phyloP scores from a whole-genome alignment of 2,113 vertebrate genomes.

The Myotis davidii region DNA sequence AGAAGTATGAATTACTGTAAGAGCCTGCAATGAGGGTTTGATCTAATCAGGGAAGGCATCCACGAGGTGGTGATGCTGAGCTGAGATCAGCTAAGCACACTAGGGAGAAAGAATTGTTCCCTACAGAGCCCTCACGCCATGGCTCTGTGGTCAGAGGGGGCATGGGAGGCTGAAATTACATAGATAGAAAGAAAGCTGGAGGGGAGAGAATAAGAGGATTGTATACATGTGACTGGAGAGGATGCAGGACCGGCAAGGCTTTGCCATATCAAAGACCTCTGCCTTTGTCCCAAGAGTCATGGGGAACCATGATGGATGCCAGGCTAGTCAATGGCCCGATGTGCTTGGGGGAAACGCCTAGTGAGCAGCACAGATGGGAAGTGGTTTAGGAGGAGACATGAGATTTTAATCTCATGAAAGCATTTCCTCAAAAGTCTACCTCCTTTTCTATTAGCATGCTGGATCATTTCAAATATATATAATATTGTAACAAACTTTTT shows the following conservation, averaged over 20 bases:
- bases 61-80: background rate
- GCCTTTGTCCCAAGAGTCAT: background rate
- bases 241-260: background rate
- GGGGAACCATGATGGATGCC: background rate
- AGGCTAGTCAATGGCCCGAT: background rate
- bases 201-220: background rate
- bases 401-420: background rate
- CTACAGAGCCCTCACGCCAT: background rate
- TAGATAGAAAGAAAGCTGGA: background rate
- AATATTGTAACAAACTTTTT: conserved; percentile 11
- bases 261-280: background rate
- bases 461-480: conserved; percentile 23
- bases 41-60: background rate
- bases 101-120: background rate
- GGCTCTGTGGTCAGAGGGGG: background rate
- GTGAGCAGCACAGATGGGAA: background rate
- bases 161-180: background rate
- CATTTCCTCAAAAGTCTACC: conserved; percentile 32
- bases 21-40: background rate
- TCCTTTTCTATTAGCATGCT: background rate
- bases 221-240: background rate
- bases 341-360: background rate
- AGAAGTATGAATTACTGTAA: background rate
- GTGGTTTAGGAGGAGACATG: background rate
- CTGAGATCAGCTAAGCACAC: background rate